Conservation (phyloP, 2,888 invertebrate species). For the Oxytorus armatus region DNA sequence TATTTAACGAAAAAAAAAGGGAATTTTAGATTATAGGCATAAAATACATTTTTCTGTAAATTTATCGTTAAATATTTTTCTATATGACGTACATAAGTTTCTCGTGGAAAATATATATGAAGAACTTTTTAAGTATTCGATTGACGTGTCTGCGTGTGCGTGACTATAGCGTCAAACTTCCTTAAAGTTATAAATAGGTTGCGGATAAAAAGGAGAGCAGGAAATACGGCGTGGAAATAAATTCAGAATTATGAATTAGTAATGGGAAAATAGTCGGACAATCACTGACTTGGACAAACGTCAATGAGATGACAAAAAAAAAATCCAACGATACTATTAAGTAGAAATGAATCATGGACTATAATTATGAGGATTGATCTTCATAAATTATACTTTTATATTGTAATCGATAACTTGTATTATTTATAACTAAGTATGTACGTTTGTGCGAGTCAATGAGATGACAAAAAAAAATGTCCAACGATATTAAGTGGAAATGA, state of each 20-base stretch:
- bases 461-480: neutral
- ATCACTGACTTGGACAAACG: neutral
- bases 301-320: neutral
- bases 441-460: neutral
- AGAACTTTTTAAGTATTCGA: neutral
- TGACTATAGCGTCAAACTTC: neutral
- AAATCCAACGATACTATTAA: neutral
- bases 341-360: too few species aligned
- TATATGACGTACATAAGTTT: too few species aligned
- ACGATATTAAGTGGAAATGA: too few species aligned
- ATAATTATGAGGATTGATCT: neutral
- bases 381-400: neutral
- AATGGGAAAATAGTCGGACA: neutral
- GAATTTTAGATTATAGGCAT: too few species aligned
- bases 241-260: conserved; percentile 10
- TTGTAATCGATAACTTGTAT: neutral
- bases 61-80: too few species aligned
- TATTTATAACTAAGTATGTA: too few species aligned
- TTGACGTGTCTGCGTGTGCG: neutral
- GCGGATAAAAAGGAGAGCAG: conserved; percentile 10
- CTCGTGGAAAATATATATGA: neutral
- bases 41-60: too few species aligned
- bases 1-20: too few species aligned
- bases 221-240: conserved; percentile 30
- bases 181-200: conserved; percentile 15